phyloP scores from a whole-genome alignment of 2,797 vertebrate species.

The Remorina albescens region DNA sequence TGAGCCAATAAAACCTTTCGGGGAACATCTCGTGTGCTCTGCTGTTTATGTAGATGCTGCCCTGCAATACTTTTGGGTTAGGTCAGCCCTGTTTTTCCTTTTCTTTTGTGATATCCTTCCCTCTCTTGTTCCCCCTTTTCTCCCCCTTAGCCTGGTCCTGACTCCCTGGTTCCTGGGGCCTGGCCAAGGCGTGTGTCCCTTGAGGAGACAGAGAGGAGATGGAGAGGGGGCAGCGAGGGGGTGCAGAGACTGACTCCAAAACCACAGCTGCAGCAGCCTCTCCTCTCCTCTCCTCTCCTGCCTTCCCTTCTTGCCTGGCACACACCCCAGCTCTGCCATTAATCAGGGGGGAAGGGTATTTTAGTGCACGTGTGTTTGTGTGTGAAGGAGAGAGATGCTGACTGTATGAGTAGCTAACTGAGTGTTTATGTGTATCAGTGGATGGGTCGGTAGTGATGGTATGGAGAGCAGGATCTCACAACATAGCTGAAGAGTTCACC shows the following conservation, averaged over 20 bases:
- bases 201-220: conserved; percentile 84
- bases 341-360: conserved; percentile 83
- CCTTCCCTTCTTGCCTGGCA: conserved; percentile 84
- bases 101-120: conserved; percentile 74
- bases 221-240: conserved; percentile 85
- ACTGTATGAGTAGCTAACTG: conserved; percentile 54
- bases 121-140: conserved; percentile 75
- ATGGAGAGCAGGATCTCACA: conserved; percentile 86
- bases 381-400: conserved; percentile 63
- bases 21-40: conserved; percentile 44
- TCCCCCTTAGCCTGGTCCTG: conserved; percentile 83
- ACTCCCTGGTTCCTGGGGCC: conserved; percentile 85
- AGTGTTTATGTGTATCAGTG: conserved; percentile 72
- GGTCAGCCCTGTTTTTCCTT: conserved; percentile 69
- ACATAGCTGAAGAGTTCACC: conserved; percentile 84
- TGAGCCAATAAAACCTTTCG: conserved; percentile 30
- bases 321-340: conserved; percentile 88
- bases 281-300: conserved; percentile 37
- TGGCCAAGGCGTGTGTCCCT: conserved; percentile 85
- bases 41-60: conserved; percentile 62
- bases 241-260: conserved; percentile 84
- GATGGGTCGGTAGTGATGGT: conserved; percentile 79
- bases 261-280: conserved; percentile 85
- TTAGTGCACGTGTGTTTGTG: conserved; percentile 58
- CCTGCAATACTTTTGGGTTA: conserved; percentile 66